phyloP scores from a whole-genome alignment of 2,113 vertebrate genomes.

The Ardeotis arabs region DNA sequence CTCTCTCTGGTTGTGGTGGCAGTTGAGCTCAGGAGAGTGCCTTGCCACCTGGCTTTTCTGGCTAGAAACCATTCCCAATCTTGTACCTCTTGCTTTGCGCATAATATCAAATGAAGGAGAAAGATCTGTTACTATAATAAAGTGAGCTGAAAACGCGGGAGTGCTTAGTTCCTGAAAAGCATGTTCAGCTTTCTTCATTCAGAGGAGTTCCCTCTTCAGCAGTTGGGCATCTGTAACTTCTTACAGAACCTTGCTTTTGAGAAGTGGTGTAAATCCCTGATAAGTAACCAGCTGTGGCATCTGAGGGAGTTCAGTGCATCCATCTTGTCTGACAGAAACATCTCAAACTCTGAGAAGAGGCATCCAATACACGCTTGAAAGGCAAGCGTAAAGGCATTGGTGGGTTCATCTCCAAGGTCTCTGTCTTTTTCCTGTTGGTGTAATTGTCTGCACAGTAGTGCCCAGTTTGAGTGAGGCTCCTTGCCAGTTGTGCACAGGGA shows the following conservation, averaged over 20 bases:
- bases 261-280: background rate
- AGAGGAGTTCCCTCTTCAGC: background rate
- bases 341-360: background rate
- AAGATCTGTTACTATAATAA: constrained; percentile 21
- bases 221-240: background rate
- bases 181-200: background rate
- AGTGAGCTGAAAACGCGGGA: background rate
- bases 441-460: background rate
- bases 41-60: constrained; percentile 39
- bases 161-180: constrained; percentile 39
- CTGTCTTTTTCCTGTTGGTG: background rate
- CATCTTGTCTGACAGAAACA: background rate
- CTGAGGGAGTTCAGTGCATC: background rate
- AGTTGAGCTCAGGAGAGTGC: constrained; percentile 7
- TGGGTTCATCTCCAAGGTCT: background rate
- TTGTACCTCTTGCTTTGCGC: background rate
- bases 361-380: background rate
- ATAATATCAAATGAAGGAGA: constrained; percentile 11
- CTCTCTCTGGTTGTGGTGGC: background rate
- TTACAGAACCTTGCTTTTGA: background rate
- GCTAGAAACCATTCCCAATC: background rate
- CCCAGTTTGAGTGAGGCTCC: background rate
- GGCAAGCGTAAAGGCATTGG: background rate
- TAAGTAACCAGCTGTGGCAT: background rate
- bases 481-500: background rate